Base-by-base conservation (phyloP, 1,140 invertebrate genomes). In the Trichoplusia ni region DNA sequence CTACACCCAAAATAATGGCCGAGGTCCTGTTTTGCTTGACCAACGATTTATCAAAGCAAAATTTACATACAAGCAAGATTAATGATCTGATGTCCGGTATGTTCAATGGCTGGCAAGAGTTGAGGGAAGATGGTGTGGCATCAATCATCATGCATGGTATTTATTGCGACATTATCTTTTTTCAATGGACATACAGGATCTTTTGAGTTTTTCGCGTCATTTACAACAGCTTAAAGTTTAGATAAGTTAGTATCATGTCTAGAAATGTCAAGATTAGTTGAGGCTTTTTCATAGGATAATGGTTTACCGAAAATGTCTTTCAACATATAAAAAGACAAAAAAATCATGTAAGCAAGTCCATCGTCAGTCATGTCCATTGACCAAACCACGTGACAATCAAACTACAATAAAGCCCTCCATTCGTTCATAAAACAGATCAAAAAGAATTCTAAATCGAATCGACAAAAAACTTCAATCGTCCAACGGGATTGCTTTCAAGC, bases 21-120 rank as follows among this genome's bases (percentile, higher is more conserved):
- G 64, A 56, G 53, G 64, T 65, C 38, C 40, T 33, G 63, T 49
- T 66, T 53, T 54, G 69, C 63, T 76, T 80, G 79, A 79, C 79
- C 79, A 74, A 68, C 73, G 68, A 82, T 82, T 78, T 82, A 81
- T 84, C 79, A 80, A 70, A 51, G 65, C 63, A 53, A 81, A 75
- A 84, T 84, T 81, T 82, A 77, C 80, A 82, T 84, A 76, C 73
- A 78, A 76, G 69, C 16, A 73, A 84, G 82, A 84, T 84, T 84
- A 84, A 84, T 82, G 82, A 66, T 68, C 51, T 3, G 51, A 49
- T 9, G 19, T 49, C 13, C 42, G 33, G 59, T 49, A 53, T 38
- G 54, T 21, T 60, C 60, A 68, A 64, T 61, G 56, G 51, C 62
- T 56, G 61, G 51, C 19, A 31, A 21, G 44, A 58, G 25, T 53